Conservation (phyloP, 2,113 vertebrate species). For the Calidris pygmaea region DNA sequence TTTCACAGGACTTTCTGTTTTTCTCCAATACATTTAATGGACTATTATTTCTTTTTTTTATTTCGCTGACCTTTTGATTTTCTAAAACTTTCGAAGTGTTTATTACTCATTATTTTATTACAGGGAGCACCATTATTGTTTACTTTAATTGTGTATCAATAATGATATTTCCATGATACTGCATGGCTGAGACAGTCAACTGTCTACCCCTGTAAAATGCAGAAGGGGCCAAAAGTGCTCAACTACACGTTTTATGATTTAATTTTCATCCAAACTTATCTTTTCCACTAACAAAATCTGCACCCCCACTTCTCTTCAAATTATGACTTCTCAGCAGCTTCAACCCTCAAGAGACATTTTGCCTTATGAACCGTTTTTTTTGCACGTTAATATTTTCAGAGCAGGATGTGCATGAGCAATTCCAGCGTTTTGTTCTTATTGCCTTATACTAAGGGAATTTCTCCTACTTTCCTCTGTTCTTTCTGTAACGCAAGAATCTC, state of each 20-base stretch:
- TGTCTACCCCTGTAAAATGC: background rate
- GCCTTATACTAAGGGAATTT: background rate
- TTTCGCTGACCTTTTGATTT: background rate
- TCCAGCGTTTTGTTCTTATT: background rate
- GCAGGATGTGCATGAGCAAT: background rate
- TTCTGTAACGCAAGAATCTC: background rate
- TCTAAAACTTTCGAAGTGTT: background rate
- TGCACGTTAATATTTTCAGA: background rate
- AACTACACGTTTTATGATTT: background rate
- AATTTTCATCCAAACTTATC: background rate
- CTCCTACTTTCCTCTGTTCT: background rate
- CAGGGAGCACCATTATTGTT: background rate
- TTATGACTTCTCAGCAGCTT: background rate
- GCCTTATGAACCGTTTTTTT: background rate
- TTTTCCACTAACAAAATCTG: background rate
- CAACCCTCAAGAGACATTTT: background rate
- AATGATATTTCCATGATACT: background rate
- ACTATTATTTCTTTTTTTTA: background rate
- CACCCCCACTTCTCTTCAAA: background rate
- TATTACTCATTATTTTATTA: background rate
- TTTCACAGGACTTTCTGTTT: background rate
- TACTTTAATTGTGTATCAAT: background rate
- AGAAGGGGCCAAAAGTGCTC: background rate
- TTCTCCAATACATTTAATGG: background rate
- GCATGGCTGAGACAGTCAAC: background rate